Base-by-base conservation (phyloP, 2,888 invertebrate genomes). In the Hypomecis punctinalis region DNA sequence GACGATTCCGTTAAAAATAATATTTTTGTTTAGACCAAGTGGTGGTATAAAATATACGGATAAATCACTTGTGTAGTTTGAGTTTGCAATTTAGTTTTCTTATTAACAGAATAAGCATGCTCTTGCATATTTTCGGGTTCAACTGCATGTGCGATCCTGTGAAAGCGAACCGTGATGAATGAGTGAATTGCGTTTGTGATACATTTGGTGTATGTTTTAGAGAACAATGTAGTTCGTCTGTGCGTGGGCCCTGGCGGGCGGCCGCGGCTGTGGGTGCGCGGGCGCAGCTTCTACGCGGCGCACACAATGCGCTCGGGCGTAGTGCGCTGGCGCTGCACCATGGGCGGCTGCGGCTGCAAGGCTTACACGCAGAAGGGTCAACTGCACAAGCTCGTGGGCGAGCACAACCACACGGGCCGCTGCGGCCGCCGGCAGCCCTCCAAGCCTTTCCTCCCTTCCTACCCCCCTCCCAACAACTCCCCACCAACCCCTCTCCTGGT, bases 221-320 rank as follows among this genome's bases (percentile, higher is more conserved):
- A 89, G 87, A 91, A 83, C 71, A 86, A 87, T 75, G 79, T 73
- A 74, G 90, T 92, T 77, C 87, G 89, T 5, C 77, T 93, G 71
- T 90, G 90, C 72, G 90, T 92, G 74, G 92, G 92, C 0, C 92
- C 92, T 49, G 92, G 92, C 67, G 92, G 92, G 43, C 84, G 92
- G 69, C 92, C 92, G 62, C 85, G 93, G 67, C 80, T 93, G 49
- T 92, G 92, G 92, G 91, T 92, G 71, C 86, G 89, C 70, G 92
- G 92, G 61, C 90, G 91, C 75, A 93, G 92, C 71, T 93, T 93
- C 77, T 93, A 93, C 80, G 91, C 91, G 59, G 92, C 92, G 66
- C 92, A 93, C 74, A 93, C 92, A 8, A 93, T 93, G 92, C 88
- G 92, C 51, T 93, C 92, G 6, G 92, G 92, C 49, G 86, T 91